phyloP scores from a whole-genome alignment of 2,888 invertebrate genomes.

The Junonia oenone region DNA sequence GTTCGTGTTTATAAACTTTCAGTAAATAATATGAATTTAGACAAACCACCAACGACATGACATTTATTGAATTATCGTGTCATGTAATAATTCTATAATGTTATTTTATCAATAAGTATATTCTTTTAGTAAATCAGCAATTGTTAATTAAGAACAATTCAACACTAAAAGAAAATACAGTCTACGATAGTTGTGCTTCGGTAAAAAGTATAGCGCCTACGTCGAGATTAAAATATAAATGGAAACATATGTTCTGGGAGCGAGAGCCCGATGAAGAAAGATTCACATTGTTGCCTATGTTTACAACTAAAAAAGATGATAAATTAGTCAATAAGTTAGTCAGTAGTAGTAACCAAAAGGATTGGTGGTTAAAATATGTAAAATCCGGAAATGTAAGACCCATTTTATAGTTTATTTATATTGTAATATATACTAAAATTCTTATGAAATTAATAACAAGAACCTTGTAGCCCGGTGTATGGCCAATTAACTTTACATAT shows the following conservation, averaged over 20 bases:
- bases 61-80: too few species aligned
- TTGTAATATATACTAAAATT: too few species aligned
- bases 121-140: conserved; percentile 25
- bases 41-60: too few species aligned
- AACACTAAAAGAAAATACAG: conserved; percentile 5
- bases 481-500: too few species aligned
- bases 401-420: too few species aligned
- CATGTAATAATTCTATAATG: too few species aligned
- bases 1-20: too few species aligned
- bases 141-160: conserved; percentile 29
- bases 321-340: conserved; percentile 23
- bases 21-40: too few species aligned
- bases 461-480: too few species aligned
- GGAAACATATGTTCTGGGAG: conserved; percentile 41
- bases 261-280: conserved; percentile 47
- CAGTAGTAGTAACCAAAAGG: conserved; percentile 32
- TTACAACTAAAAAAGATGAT: conserved; percentile 33
- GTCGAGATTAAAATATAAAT: conserved; percentile 35
- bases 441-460: background rate
- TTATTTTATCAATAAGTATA: background rate
- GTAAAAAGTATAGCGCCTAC: conserved; percentile 11
- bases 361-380: conserved; percentile 62
- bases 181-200: conserved; percentile 14
- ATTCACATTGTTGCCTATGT: conserved; percentile 48
- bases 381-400: conserved; percentile 41